Percentiles rank a stretch among this genome's conserved stretches.
These are phyloP conservation scores for Craniophora ligustri DNA, from an alignment of 2,888 invertebrate species.

Conservation along the genomic window DNA sequence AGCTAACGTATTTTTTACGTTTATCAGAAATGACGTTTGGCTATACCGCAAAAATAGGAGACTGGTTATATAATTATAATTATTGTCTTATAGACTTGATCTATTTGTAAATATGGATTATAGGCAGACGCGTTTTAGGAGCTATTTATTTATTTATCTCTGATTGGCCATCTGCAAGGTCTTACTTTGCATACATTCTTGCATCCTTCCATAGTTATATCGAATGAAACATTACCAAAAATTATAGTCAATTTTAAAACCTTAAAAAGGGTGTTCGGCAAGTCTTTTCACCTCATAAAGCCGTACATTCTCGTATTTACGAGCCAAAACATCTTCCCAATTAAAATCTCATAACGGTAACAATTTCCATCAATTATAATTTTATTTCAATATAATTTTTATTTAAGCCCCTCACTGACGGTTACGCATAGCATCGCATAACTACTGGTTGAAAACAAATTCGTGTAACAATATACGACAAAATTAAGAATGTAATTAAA, in stretches of 20 bases:
- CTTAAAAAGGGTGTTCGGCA: not conserved
- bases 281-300: not conserved
- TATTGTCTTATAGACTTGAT: too few species aligned
- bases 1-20: too few species aligned
- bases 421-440: conserved; percentile 39
- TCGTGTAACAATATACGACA: conserved; percentile 55
- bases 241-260: not conserved
- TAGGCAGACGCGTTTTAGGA: too few species aligned
- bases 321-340: conserved; percentile 27
- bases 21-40: too few species aligned
- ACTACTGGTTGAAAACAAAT: conserved; percentile 47
- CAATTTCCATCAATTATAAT: conserved; percentile 38
- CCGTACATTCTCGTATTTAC: conserved; percentile 9
- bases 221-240: not conserved
- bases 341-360: conserved; percentile 35
- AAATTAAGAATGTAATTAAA: conserved; percentile 83
- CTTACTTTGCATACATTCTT: too few species aligned
- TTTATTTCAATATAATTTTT: conserved; percentile 42
- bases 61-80: too few species aligned
- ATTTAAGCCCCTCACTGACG: conserved; percentile 33
- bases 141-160: too few species aligned
- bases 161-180: too few species aligned
- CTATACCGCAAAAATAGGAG: too few species aligned
- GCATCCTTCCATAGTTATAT: too few species aligned
- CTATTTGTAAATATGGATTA: too few species aligned